Evolutionary conservation across 64 coral and sea anemone species (phyloP).

Genomic region (Acropora tenuis): DNA sequence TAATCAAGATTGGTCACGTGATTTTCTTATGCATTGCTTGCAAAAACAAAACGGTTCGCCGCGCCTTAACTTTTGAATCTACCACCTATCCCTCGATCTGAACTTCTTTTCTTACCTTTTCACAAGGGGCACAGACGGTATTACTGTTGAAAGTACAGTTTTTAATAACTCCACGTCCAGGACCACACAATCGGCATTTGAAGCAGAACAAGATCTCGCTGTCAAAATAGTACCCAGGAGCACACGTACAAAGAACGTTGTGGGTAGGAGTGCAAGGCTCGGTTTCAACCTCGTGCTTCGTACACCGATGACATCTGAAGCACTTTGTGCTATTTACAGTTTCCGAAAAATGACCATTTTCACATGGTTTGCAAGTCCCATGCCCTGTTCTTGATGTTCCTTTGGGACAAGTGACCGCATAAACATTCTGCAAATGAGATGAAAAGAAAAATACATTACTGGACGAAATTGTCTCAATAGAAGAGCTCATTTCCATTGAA

Average conservation of each 20-base stretch:
- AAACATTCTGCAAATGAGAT: slow-evolving; percentile 17
- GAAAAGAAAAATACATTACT: not conserved
- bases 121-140: slow-evolving; percentile 27
- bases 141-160: slow-evolving; percentile 28
- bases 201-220: not conserved
- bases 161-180: slow-evolving; percentile 19
- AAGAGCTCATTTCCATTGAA: no score
- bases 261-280: not conserved
- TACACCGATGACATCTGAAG: not conserved
- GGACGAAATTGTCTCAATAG: not conserved
- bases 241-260: slow-evolving; percentile 18
- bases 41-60: no score
- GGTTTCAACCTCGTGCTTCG: not conserved
- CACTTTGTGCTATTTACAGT: not conserved
- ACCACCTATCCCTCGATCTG: no score
- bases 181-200: not conserved
- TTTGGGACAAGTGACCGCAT: slow-evolving; percentile 2
- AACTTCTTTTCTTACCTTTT: not conserved
- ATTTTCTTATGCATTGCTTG: no score
- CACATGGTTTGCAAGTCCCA: not conserved
- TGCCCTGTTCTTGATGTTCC: slow-evolving; percentile 6
- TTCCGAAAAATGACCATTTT: slow-evolving; percentile 2
- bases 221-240: slow-evolving; percentile 28
- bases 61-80: no score
- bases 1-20: no score